These are phyloP conservation scores for Tetragnatha montana DNA, from an alignment of 2,888 invertebrate species.

Conservation along the genomic window DNA sequence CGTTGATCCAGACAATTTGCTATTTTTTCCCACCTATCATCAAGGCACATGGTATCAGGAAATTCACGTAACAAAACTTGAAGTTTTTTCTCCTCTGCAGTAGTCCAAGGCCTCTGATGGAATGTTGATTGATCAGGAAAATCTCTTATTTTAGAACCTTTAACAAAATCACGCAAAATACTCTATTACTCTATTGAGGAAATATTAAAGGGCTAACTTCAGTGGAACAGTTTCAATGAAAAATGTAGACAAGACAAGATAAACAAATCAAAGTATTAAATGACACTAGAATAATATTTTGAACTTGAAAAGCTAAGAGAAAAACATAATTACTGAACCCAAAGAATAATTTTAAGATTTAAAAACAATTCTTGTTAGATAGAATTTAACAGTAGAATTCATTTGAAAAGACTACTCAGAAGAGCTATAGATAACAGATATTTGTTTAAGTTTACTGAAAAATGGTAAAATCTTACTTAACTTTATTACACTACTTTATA, in stretches of 20 bases:
- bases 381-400: no score
- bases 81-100: conserved; percentile 89
- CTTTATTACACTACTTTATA: no score
- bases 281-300: background rate
- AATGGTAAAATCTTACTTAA: no score
- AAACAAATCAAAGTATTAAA: background rate
- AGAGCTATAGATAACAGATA: no score
- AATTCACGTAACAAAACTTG: conserved; percentile 89
- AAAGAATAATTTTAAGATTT: no score
- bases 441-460: no score
- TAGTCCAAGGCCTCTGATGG: conserved; percentile 82
- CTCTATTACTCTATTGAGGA: no score
- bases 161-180: background rate
- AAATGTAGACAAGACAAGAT: background rate
- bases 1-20: conserved; percentile 89
- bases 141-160: background rate
- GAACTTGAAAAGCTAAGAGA: background rate
- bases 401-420: no score
- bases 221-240: background rate
- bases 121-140: background rate
- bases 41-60: conserved; percentile 90
- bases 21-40: conserved; percentile 89
- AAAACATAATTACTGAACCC: background rate
- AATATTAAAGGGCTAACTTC: background rate
- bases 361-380: no score